Conservation (phyloP, 2,888 invertebrate species). For the Oligia strigilis region DNA sequence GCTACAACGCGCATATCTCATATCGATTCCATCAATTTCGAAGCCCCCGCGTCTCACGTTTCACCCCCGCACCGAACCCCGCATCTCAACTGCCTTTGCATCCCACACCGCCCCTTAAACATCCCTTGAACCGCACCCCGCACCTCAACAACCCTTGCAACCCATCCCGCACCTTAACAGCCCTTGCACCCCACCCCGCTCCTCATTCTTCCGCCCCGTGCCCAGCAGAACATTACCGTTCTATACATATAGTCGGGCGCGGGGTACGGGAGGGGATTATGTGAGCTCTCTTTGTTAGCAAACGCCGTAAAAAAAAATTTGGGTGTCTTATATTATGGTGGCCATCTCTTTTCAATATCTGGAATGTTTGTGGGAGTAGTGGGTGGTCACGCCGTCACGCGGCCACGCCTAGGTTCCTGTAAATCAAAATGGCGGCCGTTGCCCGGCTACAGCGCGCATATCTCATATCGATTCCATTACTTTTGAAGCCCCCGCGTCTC, state of each 20-base stretch:
- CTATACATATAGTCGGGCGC: background rate
- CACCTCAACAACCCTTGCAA: background rate
- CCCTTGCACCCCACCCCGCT: background rate
- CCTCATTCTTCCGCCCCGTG: background rate
- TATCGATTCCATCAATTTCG: background rate
- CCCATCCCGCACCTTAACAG: background rate
- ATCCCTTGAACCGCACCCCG: background rate
- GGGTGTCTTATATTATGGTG: too few species aligned
- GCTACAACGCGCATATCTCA: background rate
- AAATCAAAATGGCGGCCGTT: conserved; percentile 1
- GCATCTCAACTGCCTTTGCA: background rate
- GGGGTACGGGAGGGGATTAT: background rate
- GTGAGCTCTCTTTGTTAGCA: background rate
- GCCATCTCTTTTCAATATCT: background rate
- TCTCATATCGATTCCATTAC: background rate
- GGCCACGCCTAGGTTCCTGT: background rate
- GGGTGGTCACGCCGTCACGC: too few species aligned
- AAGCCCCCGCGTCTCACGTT: background rate
- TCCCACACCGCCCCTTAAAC: background rate
- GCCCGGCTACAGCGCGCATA: background rate
- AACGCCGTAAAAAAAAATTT: too few species aligned
- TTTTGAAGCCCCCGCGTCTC: background rate
- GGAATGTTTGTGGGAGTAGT: background rate
- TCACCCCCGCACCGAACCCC: background rate
- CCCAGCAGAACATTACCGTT: background rate